Evolutionary conservation across 2,888 invertebrate species (phyloP), one percentile per base, ranked within the genome.

Genomic region (Yponomeuta plumbellus): DNA sequence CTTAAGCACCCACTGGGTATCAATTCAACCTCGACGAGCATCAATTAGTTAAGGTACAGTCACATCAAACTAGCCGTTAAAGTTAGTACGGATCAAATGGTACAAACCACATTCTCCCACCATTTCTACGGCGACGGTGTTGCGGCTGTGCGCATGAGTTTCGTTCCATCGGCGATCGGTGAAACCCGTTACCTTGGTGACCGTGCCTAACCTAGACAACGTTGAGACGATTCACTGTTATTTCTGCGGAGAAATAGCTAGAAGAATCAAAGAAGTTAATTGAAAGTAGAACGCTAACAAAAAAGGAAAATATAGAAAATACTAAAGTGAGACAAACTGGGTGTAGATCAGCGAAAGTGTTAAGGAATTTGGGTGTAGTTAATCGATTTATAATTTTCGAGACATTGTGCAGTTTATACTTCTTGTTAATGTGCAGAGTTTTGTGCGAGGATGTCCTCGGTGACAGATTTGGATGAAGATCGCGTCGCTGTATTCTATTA

Each of bases 81-180:
- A 52, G 3, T 52, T 11, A 17, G 8, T 52, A 52, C 17, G 44
- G 44, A 52, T 52, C 13, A 52, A 52, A 52, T 52, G 13, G 17
- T 17, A 52, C 44, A 52, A 52, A 52, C 44, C 44, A 64, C 57
- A 61, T 26, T 44, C 78, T 81, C 81, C 85, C 81, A 75, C 84
- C 82, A 81, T 80, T 80, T 76, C 76, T 65, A 56, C 44, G 22
- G 23, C 44, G 52, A 73, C 78, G 72, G 67, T 67, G 75, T 75
- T 71, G 74, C 70, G 74, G 69, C 73, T 77, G 73, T 77, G 78
- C 77, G 77, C 79, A 74, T 74, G 84, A 86, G 86, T 87, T 73
- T 71, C 72, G 71, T 68, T 70, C 70, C 69, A 73, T 72, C 77
- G 71, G 71, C 71, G 65, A 23, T 23, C 77, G 75, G 82, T 79